Conservation (phyloP, 2,113 vertebrate species). For the Amphilophus citrinellus region DNA sequence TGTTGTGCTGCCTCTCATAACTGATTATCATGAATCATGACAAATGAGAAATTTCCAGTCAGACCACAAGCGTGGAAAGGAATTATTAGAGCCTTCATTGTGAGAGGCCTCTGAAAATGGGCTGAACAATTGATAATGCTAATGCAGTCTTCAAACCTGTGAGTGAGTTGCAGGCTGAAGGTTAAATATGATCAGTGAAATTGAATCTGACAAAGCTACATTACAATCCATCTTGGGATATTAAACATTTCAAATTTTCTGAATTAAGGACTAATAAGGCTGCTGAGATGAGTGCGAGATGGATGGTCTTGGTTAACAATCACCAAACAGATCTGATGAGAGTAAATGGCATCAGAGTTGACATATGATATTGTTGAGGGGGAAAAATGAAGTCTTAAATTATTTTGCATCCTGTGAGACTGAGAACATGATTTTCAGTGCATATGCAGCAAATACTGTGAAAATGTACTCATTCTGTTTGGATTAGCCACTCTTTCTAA, state of each 20-base stretch:
- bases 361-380: conserved; percentile 65
- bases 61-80: conserved; percentile 32
- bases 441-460: neutral
- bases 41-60: conserved; percentile 44
- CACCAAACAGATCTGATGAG: conserved; percentile 68
- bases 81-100: conserved; percentile 55
- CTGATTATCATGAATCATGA: conserved; percentile 18
- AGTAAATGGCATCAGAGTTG: conserved; percentile 70
- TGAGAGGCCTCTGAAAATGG: conserved; percentile 45
- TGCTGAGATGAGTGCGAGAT: conserved; percentile 79
- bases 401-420: conserved; percentile 48
- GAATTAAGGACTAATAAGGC: conserved; percentile 85
- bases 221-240: conserved; percentile 87
- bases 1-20: conserved; percentile 8
- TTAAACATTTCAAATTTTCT: conserved; percentile 86
- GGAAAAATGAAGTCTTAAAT: conserved; percentile 60
- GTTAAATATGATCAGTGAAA: conserved; percentile 83
- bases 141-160: conserved; percentile 72
- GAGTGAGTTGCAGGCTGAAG: conserved; percentile 75
- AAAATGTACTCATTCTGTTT: neutral
- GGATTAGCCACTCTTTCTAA: conserved; percentile 19
- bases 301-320: conserved; percentile 80
- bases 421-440: conserved; percentile 20
- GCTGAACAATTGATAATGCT: conserved; percentile 67
- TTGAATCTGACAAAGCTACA: conserved; percentile 85